Evolutionary conservation across 2,113 vertebrate species (phyloP), one percentile per base, ranked within the genome.

Genomic region (Tautogolabrus adspersus): DNA sequence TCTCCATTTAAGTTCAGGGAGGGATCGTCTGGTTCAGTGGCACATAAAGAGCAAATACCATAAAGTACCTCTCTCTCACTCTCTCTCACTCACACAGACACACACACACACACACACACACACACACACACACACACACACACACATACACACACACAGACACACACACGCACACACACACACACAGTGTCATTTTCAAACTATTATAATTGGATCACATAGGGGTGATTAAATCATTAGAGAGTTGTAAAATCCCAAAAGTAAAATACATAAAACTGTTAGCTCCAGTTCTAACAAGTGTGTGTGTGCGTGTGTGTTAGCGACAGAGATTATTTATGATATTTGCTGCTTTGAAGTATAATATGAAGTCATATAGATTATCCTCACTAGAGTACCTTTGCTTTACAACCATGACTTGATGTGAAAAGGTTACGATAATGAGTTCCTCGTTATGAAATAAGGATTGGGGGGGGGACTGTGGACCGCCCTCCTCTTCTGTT

Each of bases 191-290:
- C 3, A 34, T 6, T 34, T 34, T 34, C 30, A 26, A 26, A 26
- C 26, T 26, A 26, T 26, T 26, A 26, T 26, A 26, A 26, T 26
- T 26, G 26, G 3, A 26, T 26, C 72, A 84, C 23, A 23, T 40
- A n/a, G 54, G 70, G 66, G 52, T 81, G 69, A 72, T 87, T 87
- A 87, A 92, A 89, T 79, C 77, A 81, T 81, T 72, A 8, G 52
- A 8, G 38, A 77, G 70, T 34, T 82, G 69, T 87, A 72, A 89
- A 83, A 71, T 30, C 22, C 11, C 46, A 72, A 84, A 16, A 49
- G 77, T 75, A n/a, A n/a, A n/a, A n/a, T n/a, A n/a, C n/a, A n/a
- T n/a, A n/a, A n/a, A n/a, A n/a, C n/a, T n/a, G n/a, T n/a, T n/a
- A n/a, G n/a, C n/a, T n/a, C n/a, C n/a, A n/a, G n/a, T n/a, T n/a